Evolutionary conservation across 2,113 vertebrate species (phyloP).

Genomic region (Fulmarus glacialis): DNA sequence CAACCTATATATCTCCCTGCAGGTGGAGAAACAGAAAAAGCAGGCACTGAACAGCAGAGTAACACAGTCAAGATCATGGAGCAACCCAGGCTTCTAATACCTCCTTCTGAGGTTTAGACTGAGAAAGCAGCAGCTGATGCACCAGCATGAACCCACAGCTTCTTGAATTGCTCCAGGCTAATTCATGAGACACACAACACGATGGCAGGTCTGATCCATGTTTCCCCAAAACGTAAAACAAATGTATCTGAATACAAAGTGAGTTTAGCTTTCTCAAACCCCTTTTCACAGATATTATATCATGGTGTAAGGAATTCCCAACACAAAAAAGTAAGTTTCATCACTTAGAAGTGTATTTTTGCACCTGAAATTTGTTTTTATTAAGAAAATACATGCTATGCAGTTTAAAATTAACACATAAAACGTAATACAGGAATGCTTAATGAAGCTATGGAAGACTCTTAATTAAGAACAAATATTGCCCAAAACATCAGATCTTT

Average conservation of each 20-base stretch:
- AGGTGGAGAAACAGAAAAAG: neutral
- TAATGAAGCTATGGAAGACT: neutral
- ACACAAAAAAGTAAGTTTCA: neutral
- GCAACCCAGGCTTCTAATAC: neutral
- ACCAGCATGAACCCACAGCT: neutral
- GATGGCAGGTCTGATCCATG: rapidly evolving
- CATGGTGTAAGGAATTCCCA: neutral
- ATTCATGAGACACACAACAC: rapidly evolving
- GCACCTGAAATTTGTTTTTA: neutral
- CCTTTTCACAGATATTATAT: neutral
- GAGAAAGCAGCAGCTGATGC: neutral
- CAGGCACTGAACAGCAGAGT: neutral
- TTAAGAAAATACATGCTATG: neutral
- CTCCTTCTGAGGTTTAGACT: neutral
- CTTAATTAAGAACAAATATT: neutral
- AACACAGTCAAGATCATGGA: neutral
- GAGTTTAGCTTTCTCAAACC: neutral
- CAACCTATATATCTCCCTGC: neutral
- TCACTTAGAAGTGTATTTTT: neutral
- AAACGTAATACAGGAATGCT: neutral
- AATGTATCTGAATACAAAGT: neutral
- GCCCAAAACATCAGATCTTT: neutral
- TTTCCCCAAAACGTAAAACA: neutral
- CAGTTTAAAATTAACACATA: neutral
- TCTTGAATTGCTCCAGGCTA: neutral